A percentile compares a stretch with the other conserved stretches of the same genome.
These are phyloP conservation scores for Tetragonula clypearis DNA, from an alignment of 1,140 invertebrate genomes.

Conservation along the genomic window DNA sequence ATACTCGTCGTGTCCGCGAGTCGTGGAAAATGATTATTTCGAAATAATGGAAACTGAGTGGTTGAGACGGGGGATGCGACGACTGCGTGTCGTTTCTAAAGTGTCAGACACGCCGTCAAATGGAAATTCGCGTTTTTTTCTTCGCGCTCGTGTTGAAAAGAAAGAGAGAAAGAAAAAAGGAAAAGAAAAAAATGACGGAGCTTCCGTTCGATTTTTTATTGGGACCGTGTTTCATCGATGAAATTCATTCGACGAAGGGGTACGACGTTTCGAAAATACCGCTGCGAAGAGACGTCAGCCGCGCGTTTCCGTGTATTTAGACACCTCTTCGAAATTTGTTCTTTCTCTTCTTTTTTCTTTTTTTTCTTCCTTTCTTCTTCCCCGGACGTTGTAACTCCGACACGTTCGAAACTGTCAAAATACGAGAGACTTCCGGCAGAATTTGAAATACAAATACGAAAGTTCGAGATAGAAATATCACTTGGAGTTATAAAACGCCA, in stretches of 20 bases:
- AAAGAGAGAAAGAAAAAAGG: not conserved
- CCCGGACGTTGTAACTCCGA: not conserved
- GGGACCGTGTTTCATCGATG: not conserved
- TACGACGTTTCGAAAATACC: not conserved
- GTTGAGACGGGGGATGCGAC: no score
- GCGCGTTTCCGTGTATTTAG: constrained; percentile 2
- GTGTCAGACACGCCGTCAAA: no score
- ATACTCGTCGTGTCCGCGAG: no score
- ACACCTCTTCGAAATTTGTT: not conserved
- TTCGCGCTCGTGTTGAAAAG: not conserved
- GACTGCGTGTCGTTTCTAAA: no score
- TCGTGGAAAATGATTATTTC: no score
- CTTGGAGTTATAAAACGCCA: no score
- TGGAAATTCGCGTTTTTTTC: not conserved
- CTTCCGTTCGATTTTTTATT: not conserved
- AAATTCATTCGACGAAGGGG: not conserved
- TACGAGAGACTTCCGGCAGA: not conserved
- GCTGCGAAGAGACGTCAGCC: not conserved
- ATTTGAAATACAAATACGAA: not conserved
- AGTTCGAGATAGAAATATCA: no score
- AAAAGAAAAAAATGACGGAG: no score
- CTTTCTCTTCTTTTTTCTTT: not conserved
- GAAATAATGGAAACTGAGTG: no score
- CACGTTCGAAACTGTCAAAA: not conserved
- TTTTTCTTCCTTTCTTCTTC: not conserved